Evolutionary conservation across 2,113 vertebrate species (phyloP).

Genomic region (Hippocampus comes): DNA sequence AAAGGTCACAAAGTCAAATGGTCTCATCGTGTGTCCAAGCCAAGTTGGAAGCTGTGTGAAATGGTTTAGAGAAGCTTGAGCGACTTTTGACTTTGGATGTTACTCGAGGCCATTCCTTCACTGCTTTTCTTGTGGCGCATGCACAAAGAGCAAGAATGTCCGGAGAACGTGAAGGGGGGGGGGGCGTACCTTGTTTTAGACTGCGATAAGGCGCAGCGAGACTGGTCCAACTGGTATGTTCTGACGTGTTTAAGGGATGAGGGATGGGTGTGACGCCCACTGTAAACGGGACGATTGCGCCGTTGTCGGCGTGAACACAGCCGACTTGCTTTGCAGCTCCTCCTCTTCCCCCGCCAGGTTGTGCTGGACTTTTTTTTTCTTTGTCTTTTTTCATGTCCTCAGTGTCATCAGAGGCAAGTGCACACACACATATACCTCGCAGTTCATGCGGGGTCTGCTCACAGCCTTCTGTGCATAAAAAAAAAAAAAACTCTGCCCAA

Average conservation of each 20-base stretch:
- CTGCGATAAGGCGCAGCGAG: background rate
- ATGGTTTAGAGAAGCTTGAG: background rate
- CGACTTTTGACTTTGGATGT: background rate
- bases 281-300: too few relatives aligned
- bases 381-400: too few relatives aligned
- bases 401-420: too few relatives aligned
- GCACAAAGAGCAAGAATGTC: background rate
- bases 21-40: background rate
- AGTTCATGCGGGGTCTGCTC: too few relatives aligned
- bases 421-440: too few relatives aligned
- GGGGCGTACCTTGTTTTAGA: background rate
- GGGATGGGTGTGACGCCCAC: background rate
- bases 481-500: too few relatives aligned
- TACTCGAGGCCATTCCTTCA: background rate
- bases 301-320: too few relatives aligned
- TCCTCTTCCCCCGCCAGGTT: too few relatives aligned
- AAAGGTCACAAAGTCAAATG: background rate
- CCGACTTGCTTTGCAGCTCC: too few relatives aligned
- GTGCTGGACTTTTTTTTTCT: too few relatives aligned
- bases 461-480: too few relatives aligned
- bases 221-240: constrained; percentile 24
- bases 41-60: background rate
- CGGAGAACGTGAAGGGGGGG: background rate
- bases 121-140: background rate
- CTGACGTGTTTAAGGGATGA: background rate